Evolutionary conservation across 2,888 invertebrate genomes (phyloP).

Genomic region (Crematogaster levior): DNA sequence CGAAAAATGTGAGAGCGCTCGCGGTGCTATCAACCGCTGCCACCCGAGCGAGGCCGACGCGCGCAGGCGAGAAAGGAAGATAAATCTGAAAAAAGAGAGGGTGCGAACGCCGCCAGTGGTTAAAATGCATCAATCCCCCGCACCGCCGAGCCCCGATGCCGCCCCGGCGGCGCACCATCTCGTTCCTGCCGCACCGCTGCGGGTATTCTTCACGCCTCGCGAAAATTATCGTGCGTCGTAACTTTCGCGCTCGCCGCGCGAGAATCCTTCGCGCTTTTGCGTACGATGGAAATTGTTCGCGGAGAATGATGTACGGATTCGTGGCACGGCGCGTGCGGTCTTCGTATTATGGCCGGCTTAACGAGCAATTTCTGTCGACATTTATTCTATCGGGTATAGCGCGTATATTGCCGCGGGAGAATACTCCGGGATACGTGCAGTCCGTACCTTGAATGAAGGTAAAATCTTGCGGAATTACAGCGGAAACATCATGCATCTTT

Average conservation of each 20-base stretch:
- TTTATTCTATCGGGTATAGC: constrained; percentile 46
- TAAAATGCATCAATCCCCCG: constrained; percentile 69
- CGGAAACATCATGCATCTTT: neutral
- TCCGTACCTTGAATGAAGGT: neutral
- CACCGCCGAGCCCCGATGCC: neutral
- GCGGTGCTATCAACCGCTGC: constrained; percentile 69
- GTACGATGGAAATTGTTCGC: constrained; percentile 60
- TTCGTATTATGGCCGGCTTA: constrained; percentile 53
- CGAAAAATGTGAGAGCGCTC: constrained; percentile 64
- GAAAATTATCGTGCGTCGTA: constrained; percentile 70
- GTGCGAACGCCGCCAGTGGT: constrained; percentile 55
- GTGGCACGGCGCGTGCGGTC: constrained; percentile 43
- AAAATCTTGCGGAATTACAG: constrained; percentile 7
- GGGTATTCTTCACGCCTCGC: constrained; percentile 67
- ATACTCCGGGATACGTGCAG: neutral
- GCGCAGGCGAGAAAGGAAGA: constrained; percentile 64
- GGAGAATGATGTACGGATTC: constrained; percentile 62
- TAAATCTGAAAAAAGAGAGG: constrained; percentile 64
- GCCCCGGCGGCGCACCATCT: constrained; percentile 1
- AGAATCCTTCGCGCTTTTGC: constrained; percentile 59
- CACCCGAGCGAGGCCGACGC: constrained; percentile 54
- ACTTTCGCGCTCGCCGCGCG: constrained; percentile 59
- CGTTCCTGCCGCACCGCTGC: constrained; percentile 35
- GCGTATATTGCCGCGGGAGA: constrained; percentile 16
- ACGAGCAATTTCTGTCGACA: constrained; percentile 65